Evolutionary conservation across 2,888 invertebrate genomes (phyloP), one percentile per base, ranked within the genome.

Genomic region (Apotomis turbidana): DNA sequence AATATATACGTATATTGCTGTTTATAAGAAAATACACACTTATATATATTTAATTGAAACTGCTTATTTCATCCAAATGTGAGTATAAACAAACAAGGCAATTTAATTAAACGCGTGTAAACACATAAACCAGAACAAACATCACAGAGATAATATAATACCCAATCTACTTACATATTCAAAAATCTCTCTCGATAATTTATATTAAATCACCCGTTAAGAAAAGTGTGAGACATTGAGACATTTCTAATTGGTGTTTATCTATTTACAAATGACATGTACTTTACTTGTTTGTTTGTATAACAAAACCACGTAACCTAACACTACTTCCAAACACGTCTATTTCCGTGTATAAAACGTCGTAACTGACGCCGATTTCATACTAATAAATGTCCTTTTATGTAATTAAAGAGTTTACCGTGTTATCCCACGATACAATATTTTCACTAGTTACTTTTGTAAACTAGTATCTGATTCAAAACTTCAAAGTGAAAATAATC

Each of bases 381-480:
- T 10, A 49, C 9, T 10, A 49, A 9, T 10, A 49, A 10, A 49
- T 9, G 9, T 10, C 49, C 49, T 49, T 49, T 49, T 49, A 41
- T 49, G 10, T 49, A 9, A 9, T 3, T 49, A 6, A 10, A 49
- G 4, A 44, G 44, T 8, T 49, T 9, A 49, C 54, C 12, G 6
- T 38, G 12, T 49, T 54, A 27, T 66, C 66, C 66, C 66, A 66
- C 66, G 66, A 66, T 57, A 57, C 54, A 38, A 27, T 27, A 57
- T 10, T 3, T 49, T 49, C 3, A 49, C 49, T 49, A 49, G 8
- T 49, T 49, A 49, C 49, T 10, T 9, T 49, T 10, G 9, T 10
- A 49, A 49, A 1, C 49, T 49, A 8, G 49, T 49, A 49, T 9
- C 8, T 1, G 9, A 49, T 49, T 6, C 49, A 10, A 49, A 0